Base-by-base conservation (phyloP, 1,140 invertebrate species). In the Chrysopa pallens region DNA sequence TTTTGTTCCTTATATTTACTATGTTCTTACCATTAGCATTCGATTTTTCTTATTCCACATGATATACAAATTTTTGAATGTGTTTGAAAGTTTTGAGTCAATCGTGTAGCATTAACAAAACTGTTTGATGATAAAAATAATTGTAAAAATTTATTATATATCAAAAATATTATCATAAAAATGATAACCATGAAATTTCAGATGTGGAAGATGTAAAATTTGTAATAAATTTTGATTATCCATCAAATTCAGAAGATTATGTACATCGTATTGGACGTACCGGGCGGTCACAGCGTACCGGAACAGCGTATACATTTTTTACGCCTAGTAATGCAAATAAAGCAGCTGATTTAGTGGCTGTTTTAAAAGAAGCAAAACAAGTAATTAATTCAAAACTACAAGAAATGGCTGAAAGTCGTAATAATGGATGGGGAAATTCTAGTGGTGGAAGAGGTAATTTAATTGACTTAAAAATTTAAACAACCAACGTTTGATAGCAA, bases 121-220 rank as follows among this genome's bases (percentile, higher is more conserved):
- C 17, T 23, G 17, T 23, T 23, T 5, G 17, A 23, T 23, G 17
- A 23, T 3, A 23, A 23, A 23, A 44, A 36, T 12, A 36, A 40
- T 36, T 43, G 11, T 28, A 44, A 41, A n/a, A 12, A 43, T 39
- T 23, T 2, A 23, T 23, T 23, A 23, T 23, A 23, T 23, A 3
- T 23, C 17, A 23, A 23, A 23, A 23, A 3, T 5, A 23, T 23
- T 23, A 23, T 23, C 17, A 23, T 23, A 23, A 23, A 23, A 2
- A 23, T 23, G 5, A 23, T 5, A 23, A 3, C 5, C 17, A 23
- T 23, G 17, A 23, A 23, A 42, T 66, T 73, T 63, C 71, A 98
- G 94, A 98, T 80, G 94, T 99, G 58, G 89, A 96, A 67, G 96
- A 99, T 70, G 93, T 99, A 43, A 97, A 98, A 66, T 98, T 94